These are phyloP conservation scores for Hozukius guyotensis DNA, from an alignment of 2,797 vertebrate genomes.

Conservation along the genomic window DNA sequence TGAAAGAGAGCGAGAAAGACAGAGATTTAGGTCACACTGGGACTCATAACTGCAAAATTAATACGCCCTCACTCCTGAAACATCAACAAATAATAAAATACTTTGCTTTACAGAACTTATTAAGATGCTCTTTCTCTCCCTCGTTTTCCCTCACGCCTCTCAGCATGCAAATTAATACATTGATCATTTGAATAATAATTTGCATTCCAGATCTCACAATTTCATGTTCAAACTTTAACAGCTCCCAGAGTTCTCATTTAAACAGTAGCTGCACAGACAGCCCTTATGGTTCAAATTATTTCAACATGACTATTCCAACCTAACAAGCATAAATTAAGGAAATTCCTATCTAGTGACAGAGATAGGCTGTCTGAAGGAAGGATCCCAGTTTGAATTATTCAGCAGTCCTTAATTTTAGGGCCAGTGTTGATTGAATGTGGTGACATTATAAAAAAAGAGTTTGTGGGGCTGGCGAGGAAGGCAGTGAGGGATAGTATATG, in stretches of 20 bases:
- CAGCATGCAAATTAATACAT: slow-evolving; percentile 80
- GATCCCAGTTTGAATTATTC: slow-evolving; percentile 70
- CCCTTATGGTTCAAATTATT: slow-evolving; percentile 81
- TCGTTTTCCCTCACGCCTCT: slow-evolving; percentile 59
- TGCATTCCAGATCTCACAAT: slow-evolving; percentile 82
- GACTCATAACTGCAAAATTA: slow-evolving; percentile 66
- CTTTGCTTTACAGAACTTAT: slow-evolving; percentile 74
- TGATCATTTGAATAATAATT: slow-evolving; percentile 84
- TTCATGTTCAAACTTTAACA: slow-evolving; percentile 72
- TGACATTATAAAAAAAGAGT: slow-evolving; percentile 58
- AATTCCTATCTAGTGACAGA: slow-evolving; percentile 80
- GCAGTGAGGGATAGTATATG: slow-evolving; percentile 52
- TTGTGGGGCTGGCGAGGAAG: slow-evolving; percentile 53
- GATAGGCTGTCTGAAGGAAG: slow-evolving; percentile 62
- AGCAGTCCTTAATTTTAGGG: slow-evolving; percentile 70
- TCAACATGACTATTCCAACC: slow-evolving; percentile 77
- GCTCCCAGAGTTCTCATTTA: slow-evolving; percentile 73
- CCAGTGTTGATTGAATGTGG: slow-evolving; percentile 76
- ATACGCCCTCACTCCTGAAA: slow-evolving; percentile 65
- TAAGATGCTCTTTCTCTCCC: slow-evolving; percentile 64
- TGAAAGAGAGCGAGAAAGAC: neutral
- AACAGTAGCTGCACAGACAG: slow-evolving; percentile 78
- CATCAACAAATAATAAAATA: slow-evolving; percentile 80
- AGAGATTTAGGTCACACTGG: slow-evolving; percentile 56
- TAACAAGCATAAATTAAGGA: slow-evolving; percentile 81